Evolutionary conservation across 2,888 invertebrate genomes (phyloP), one percentile per base, ranked within the genome.

Genomic region (Latheticus oryzae): DNA sequence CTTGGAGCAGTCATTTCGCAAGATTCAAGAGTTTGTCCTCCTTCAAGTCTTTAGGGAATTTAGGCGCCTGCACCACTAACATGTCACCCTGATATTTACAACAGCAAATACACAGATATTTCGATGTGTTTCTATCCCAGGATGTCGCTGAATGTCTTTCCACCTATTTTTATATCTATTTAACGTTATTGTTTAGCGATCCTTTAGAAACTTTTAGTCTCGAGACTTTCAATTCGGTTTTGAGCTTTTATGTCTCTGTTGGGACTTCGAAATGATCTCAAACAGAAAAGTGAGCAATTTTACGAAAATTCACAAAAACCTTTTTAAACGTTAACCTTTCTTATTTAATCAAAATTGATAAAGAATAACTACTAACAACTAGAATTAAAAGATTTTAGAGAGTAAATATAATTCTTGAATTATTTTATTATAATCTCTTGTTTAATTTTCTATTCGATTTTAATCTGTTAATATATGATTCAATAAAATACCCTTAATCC

Each of bases 1-100:
- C 59, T 55, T 59, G 69, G 63, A 71, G 69, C 67, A 71, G 70
- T 71, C 73, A 71, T 70, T 71, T 70, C 65, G 66, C 63, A 63
- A 66, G 69, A 66, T 64, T 62, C 61, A 59, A 63, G 65, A 50
- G 59, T 62, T 64, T 62, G 63, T 67, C 62, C 62, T 64, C 62
- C 61, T 61, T 61, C 40, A 23, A 9, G 48, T 50, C 61, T 61
- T 23, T 16, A 52, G 57, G 65, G 42, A 52, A 24, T 52, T 45
- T 9, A 38, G 54, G 60, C 60, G 64, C 62, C 63, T 62, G 64
- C 61, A 62, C 60, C 64, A 63, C 62, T 64, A 62, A 63, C 63
- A 59, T 65, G 65, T 68, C 65, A 68, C 65, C 64, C 65, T 54
- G 61, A 61, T 55, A 58, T 59, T 62, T 62, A 60, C 60, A 56